Conservation (phyloP, 1,140 invertebrate genomes). For the Bombus balteatus region DNA sequence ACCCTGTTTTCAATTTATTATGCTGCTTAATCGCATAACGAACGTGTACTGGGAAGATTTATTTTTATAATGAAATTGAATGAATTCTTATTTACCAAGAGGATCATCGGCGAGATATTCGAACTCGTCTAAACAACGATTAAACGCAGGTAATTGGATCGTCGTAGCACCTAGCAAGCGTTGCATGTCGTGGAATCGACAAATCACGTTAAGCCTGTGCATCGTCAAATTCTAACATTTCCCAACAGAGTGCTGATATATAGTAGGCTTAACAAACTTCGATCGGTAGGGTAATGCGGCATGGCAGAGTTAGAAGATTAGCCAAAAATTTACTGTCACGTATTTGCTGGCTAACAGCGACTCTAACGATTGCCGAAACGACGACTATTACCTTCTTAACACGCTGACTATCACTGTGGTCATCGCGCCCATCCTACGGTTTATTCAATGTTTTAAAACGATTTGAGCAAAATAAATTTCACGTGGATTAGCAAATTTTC, state of each 20-base stretch:
- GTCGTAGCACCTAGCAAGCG: neutral
- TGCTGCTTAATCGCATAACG: neutral
- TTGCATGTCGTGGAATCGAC: neutral
- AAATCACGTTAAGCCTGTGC: slow-evolving; percentile 19
- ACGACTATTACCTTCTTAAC: no score
- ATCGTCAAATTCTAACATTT: slow-evolving; percentile 29
- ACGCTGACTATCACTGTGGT: rapidly evolving
- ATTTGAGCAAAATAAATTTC: no score
- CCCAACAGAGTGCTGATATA: slow-evolving; percentile 12
- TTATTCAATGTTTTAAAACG: no score
- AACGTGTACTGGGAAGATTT: neutral
- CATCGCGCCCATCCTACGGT: no score
- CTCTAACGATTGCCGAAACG: neutral
- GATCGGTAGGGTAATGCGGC: slow-evolving; percentile 3
- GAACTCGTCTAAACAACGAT: neutral
- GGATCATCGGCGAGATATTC: neutral
- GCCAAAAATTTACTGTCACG: slow-evolving; percentile 13
- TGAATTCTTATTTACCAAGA: no score
- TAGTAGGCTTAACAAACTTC: slow-evolving; percentile 25
- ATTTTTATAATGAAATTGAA: neutral
- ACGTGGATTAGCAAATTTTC: rapidly evolving
- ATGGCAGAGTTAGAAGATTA: neutral
- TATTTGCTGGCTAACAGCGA: neutral
- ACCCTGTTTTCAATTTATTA: neutral
- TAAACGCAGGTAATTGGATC: neutral